phyloP scores from a whole-genome alignment of 2,797 vertebrate species.

The Oreochromis grahami region DNA sequence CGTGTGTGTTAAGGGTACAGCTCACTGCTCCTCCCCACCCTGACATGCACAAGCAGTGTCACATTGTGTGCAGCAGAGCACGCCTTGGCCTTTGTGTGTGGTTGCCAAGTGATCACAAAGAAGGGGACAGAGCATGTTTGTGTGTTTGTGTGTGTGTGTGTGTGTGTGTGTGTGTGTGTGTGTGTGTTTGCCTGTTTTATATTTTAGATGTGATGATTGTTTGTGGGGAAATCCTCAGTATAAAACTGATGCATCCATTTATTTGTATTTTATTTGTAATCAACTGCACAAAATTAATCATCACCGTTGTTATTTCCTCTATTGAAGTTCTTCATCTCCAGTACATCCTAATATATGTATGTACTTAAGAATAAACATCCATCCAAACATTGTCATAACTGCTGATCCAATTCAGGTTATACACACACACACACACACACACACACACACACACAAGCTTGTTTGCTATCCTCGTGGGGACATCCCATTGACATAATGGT shows the following conservation, averaged over 20 bases:
- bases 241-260: fast-evolving
- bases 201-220: background rate
- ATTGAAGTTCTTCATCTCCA: background rate
- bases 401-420: background rate
- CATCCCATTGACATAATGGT: no score
- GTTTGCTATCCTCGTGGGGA: no score
- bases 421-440: no score
- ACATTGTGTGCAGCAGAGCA: conserved; percentile 58
- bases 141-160: conserved; percentile 9
- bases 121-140: conserved; percentile 33
- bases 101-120: conserved; percentile 69
- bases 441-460: no score
- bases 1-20: conserved; percentile 9
- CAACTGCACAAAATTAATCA: background rate
- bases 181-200: background rate
- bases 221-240: background rate
- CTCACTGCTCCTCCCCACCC: conserved; percentile 37
- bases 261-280: background rate
- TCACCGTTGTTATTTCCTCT: background rate
- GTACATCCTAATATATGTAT: background rate
- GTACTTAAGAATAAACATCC: background rate
- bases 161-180: conserved; percentile 14
- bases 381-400: background rate
- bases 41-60: conserved; percentile 50
- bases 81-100: conserved; percentile 50